phyloP scores from a whole-genome alignment of 2,797 vertebrate genomes.

The Lacerta bilineata region DNA sequence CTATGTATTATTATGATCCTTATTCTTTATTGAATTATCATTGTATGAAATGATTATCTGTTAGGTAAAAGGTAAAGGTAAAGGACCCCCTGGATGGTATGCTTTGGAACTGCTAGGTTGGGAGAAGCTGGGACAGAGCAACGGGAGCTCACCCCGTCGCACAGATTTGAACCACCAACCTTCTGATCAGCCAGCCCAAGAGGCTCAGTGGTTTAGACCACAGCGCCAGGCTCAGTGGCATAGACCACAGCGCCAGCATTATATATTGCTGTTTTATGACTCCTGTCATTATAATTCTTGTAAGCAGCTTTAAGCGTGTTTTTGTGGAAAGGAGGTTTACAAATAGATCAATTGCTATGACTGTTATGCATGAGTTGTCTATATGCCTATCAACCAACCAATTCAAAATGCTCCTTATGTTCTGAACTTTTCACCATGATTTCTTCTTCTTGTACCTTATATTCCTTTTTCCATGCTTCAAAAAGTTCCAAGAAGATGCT shows the following conservation, averaged over 20 bases:
- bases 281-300: neutral
- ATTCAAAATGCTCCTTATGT: neutral
- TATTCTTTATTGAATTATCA: neutral
- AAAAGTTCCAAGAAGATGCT: slow-evolving; percentile 95
- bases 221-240: no score
- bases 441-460: slow-evolving; percentile 85
- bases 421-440: neutral
- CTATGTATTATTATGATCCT: neutral
- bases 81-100: no score
- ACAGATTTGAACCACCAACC: no score
- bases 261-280: neutral
- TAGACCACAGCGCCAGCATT: neutral
- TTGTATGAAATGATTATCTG: neutral
- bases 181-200: no score
- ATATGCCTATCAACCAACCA: neutral
- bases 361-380: neutral
- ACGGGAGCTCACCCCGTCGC: no score
- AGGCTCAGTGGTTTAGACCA: no score
- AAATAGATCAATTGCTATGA: neutral
- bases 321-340: neutral
- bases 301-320: neutral
- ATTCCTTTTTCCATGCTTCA: slow-evolving; percentile 98
- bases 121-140: no score
- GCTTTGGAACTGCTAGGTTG: no score
- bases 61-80: no score